Evolutionary conservation across 2,888 invertebrate genomes (phyloP).

Genomic region (Thereva unica): DNA sequence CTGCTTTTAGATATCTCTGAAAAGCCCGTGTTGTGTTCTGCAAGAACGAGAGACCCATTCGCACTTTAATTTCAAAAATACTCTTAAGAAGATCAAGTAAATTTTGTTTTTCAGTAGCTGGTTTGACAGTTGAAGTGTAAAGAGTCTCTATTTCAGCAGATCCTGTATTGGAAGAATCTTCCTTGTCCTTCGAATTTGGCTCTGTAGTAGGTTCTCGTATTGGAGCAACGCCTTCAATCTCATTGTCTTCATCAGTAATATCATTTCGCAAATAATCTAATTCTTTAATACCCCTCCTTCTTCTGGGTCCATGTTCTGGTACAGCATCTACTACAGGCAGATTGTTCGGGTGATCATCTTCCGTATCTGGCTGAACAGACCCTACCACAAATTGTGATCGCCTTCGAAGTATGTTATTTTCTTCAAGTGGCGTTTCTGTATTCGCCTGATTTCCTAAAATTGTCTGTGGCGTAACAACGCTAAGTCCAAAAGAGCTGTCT

Average conservation of each 20-base stretch:
- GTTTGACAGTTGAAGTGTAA: conserved; percentile 16
- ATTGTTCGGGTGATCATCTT: conserved; percentile 36
- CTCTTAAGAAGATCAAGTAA: conserved; percentile 64
- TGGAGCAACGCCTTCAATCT: conserved; percentile 56
- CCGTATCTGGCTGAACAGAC: conserved; percentile 58
- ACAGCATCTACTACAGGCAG: conserved; percentile 65
- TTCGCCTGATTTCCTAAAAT: conserved; percentile 2
- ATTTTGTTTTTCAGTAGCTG: conserved; percentile 26
- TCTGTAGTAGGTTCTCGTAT: neutral
- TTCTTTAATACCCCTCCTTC: conserved; percentile 48
- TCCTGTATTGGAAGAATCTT: neutral
- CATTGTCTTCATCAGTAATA: conserved; percentile 60
- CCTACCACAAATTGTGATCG: conserved; percentile 69
- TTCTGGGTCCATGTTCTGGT: conserved; percentile 69
- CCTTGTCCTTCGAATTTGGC: neutral
- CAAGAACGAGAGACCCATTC: conserved; percentile 69
- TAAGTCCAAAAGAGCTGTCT: neutral
- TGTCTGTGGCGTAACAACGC: conserved; percentile 30
- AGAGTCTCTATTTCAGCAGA: neutral
- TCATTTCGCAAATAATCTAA: conserved; percentile 52
- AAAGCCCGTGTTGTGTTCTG: conserved; percentile 70
- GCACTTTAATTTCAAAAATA: conserved; percentile 70
- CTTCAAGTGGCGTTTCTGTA: conserved; percentile 23
- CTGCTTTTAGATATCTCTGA: conserved; percentile 66
- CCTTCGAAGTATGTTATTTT: conserved; percentile 39